Conservation (phyloP, 2,113 vertebrate genomes). For the Myotis yumanensis region DNA sequence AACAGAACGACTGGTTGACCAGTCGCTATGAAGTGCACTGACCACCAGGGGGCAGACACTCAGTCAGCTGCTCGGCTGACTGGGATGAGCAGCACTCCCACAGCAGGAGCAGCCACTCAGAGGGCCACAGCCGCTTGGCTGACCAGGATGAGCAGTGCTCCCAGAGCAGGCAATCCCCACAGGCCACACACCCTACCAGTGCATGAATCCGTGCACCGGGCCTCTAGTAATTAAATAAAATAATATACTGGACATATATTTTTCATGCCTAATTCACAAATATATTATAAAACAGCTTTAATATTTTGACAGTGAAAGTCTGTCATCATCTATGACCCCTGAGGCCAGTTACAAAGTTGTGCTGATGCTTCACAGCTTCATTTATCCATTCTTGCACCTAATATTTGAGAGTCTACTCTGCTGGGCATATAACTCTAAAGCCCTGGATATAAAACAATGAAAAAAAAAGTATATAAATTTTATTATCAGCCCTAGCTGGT, state of each 20-base stretch:
- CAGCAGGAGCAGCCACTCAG: too few species aligned
- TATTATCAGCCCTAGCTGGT: background rate
- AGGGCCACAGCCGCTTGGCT: too few species aligned
- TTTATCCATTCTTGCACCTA: background rate
- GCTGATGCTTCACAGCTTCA: background rate
- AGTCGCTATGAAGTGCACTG: too few species aligned
- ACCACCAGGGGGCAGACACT: too few species aligned
- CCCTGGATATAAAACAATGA: background rate
- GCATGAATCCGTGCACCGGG: too few species aligned
- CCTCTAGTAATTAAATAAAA: background rate
- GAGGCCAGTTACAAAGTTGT: background rate
- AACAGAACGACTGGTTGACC: too few species aligned
- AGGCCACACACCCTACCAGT: too few species aligned
- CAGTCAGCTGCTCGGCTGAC: too few species aligned
- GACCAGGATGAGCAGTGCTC: too few species aligned
- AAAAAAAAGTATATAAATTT: background rate
- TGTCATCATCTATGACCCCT: background rate
- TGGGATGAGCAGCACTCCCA: too few species aligned
- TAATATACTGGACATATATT: background rate
- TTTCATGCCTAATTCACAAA: background rate
- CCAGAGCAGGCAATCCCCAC: too few species aligned
- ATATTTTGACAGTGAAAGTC: background rate
- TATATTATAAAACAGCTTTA: background rate
- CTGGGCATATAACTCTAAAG: background rate
- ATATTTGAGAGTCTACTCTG: background rate